Evolutionary conservation across 2,888 invertebrate genomes (phyloP).

Genomic region (Pedicia rivosa): DNA sequence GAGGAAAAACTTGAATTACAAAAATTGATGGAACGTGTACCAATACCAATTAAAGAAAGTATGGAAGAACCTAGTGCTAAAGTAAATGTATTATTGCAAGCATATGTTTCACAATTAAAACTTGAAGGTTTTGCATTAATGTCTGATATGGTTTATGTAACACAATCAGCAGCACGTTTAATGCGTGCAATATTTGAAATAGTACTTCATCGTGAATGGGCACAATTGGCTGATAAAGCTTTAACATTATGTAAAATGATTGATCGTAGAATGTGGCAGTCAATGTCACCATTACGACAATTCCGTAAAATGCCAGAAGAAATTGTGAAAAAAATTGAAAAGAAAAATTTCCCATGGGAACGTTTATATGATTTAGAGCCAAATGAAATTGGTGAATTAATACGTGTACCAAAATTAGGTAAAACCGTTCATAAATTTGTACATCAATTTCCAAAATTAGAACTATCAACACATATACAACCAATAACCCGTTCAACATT

Average conservation of each 20-base stretch:
- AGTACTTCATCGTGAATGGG: slow-evolving; percentile 87
- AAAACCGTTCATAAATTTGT: slow-evolving; percentile 78
- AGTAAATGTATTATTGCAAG: slow-evolving; percentile 86
- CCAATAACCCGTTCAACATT: slow-evolving; percentile 90
- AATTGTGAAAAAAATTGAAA: slow-evolving; percentile 92
- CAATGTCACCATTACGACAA: slow-evolving; percentile 94
- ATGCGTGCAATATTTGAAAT: slow-evolving; percentile 97
- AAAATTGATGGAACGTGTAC: slow-evolving; percentile 81
- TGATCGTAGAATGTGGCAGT: slow-evolving; percentile 98
- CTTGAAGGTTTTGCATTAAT: slow-evolving; percentile 96
- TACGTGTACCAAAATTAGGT: slow-evolving; percentile 35
- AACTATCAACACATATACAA: slow-evolving; percentile 92
- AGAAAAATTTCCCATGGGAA: slow-evolving; percentile 92
- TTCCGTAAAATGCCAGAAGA: slow-evolving; percentile 97
- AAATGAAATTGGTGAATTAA: slow-evolving; percentile 85
- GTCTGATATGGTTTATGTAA: slow-evolving; percentile 99
- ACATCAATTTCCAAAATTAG: slow-evolving; percentile 93
- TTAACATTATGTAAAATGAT: slow-evolving; percentile 97
- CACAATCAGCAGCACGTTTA: slow-evolving; percentile 89
- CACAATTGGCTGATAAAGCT: slow-evolving; percentile 91
- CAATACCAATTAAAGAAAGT: slow-evolving; percentile 96
- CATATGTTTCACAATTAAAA: slow-evolving; percentile 96
- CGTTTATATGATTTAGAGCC: slow-evolving; percentile 91
- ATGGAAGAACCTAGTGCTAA: slow-evolving; percentile 95
- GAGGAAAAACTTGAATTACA: slow-evolving; percentile 95